Evolutionary conservation across 2,797 vertebrate genomes (phyloP).

Genomic region (Eupleurogrammus muticus): DNA sequence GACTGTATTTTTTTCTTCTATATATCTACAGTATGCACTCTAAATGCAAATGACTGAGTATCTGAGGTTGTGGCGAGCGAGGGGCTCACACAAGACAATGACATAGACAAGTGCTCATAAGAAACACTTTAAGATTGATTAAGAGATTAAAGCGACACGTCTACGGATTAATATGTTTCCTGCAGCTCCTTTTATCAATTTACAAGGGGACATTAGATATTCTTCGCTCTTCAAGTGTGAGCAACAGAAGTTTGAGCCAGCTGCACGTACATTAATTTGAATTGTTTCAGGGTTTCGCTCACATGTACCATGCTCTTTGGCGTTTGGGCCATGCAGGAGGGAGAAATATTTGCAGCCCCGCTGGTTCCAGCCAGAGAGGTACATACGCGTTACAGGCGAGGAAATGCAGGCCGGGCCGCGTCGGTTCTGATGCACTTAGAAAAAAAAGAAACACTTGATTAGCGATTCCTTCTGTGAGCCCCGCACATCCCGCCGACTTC

Average conservation of each 20-base stretch:
- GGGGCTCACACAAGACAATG: constrained; percentile 8
- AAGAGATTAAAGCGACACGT: constrained; percentile 28
- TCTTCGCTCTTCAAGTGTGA: constrained; percentile 1
- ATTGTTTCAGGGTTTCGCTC: constrained; percentile 25
- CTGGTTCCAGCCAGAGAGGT: constrained; percentile 41
- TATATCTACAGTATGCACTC: constrained; percentile 58
- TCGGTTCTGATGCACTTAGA: constrained; percentile 59
- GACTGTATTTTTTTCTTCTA: constrained; percentile 42
- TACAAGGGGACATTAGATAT: neutral
- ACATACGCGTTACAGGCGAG: constrained; percentile 15
- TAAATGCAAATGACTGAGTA: constrained; percentile 68
- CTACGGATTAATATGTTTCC: constrained; percentile 4
- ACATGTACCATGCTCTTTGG: constrained; percentile 30
- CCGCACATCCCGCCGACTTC: constrained; percentile 62
- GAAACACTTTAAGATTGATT: constrained; percentile 33
- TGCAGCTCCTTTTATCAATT: constrained; percentile 8
- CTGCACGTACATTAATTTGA: constrained; percentile 28
- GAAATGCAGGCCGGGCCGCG: constrained; percentile 39
- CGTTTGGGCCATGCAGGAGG: constrained; percentile 19
- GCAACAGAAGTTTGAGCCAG: constrained; percentile 13
- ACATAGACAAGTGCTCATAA: constrained; percentile 10
- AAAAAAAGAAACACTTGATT: constrained; percentile 71
- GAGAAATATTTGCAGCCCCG: constrained; percentile 50
- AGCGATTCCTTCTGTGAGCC: constrained; percentile 67
- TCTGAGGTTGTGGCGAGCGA: constrained; percentile 23